Evolutionary conservation across 2,797 vertebrate genomes (phyloP).

Genomic region (Petrocephalus schoutedeni): DNA sequence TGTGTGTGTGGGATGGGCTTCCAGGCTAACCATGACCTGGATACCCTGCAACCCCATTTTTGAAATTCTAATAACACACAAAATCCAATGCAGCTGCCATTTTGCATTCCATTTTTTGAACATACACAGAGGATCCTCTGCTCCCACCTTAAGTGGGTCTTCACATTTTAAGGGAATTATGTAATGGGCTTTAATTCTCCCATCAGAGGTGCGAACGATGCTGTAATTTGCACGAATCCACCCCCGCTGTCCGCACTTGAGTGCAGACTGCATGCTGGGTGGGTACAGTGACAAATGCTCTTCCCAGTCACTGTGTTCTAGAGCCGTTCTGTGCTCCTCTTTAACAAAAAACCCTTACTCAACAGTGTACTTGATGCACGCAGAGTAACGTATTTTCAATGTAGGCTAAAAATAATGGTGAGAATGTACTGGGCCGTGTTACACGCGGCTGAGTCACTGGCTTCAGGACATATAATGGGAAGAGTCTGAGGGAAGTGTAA

Average conservation of each 20-base stretch:
- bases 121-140: background rate
- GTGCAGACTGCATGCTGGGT: background rate
- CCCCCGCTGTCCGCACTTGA: background rate
- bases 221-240: conserved; percentile 5
- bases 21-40: background rate
- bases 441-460: background rate
- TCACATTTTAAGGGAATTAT: conserved; percentile 13
- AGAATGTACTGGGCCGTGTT: background rate
- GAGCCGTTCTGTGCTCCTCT: background rate
- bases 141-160: background rate
- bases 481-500: conserved; percentile 27
- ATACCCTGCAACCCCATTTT: background rate
- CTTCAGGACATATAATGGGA: conserved; percentile 36
- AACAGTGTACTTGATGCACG: background rate
- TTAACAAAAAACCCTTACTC: background rate
- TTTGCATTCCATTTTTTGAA: background rate
- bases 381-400: background rate
- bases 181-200: conserved; percentile 11
- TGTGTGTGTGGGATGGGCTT: background rate
- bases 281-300: background rate
- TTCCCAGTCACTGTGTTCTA: background rate
- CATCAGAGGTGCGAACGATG: conserved; percentile 15
- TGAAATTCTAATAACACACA: background rate
- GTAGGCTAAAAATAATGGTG: background rate
- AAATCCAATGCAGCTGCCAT: background rate